These are phyloP conservation scores for Lycophotia porphyrea DNA, from an alignment of 2,888 invertebrate genomes.

Conservation along the genomic window DNA sequence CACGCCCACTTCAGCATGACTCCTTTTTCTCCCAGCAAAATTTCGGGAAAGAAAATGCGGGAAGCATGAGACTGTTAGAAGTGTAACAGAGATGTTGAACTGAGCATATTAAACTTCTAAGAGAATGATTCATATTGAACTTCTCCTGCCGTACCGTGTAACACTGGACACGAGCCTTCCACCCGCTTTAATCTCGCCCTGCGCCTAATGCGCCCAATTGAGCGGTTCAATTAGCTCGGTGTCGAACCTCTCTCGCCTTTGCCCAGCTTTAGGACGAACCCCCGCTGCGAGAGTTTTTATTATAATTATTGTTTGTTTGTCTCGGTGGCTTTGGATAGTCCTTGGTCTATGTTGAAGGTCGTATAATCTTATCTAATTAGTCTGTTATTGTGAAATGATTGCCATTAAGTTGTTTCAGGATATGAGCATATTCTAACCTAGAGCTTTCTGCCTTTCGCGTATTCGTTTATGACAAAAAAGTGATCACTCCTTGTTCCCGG, in stretches of 20 bases:
- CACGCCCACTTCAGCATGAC: too few relatives aligned
- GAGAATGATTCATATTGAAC: background rate
- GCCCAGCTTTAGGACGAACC: conserved; percentile 54
- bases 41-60: too few relatives aligned
- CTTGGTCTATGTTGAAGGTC: conserved; percentile 36
- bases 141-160: conserved; percentile 33
- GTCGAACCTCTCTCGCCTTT: conserved; percentile 62
- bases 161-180: conserved; percentile 54
- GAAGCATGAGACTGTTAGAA: too few relatives aligned
- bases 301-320: conserved; percentile 74
- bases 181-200: conserved; percentile 67
- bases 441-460: background rate
- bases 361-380: conserved; percentile 22
- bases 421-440: background rate
- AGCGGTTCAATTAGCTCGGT: conserved; percentile 76
- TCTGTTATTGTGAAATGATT: conserved; percentile 16
- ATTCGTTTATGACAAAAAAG: too few relatives aligned
- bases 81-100: too few relatives aligned
- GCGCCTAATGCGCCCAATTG: conserved; percentile 71
- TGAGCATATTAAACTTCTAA: too few relatives aligned
- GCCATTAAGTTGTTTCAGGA: background rate
- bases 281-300: conserved; percentile 66
- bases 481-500: too few relatives aligned
- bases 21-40: too few relatives aligned
- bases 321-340: conserved; percentile 43